Base-by-base conservation (phyloP, 1,140 invertebrate genomes). In the Musca domestica region DNA sequence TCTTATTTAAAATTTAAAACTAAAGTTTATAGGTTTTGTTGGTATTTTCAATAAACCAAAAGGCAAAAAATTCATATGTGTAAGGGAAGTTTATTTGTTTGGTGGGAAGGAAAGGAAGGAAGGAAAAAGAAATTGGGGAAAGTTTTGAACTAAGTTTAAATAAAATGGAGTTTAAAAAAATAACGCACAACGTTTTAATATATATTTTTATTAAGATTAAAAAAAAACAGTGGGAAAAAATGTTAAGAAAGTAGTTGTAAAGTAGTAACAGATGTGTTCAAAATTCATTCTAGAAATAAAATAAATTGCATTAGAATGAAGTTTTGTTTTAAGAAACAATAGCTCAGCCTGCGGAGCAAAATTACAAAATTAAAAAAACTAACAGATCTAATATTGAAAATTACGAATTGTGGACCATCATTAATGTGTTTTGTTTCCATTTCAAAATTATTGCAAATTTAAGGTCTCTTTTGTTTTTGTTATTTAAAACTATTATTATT, bases 31-130 rank as follows among this genome's bases (percentile, higher is more conserved):
- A 22, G 17, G 48, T 51, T 51, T 23, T 34, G 56, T 15, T 19
- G 56, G 56, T 61, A 61, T 61, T 61, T 61, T 61, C 1, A 61
- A 34, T 61, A 41, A 61, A 61, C 27, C 56, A 34, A 61, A 61
- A 61, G 56, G 56, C 56, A 61, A 61, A 61, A 34, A 17, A 34
- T 61, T 61, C 25, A 51, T 15, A 54, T 23, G 51, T 54, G 12
- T 25, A 20, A 51, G 20, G 20, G n/a, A n/a, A n/a, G 27, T 30
- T 30, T 30, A 4, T n/a, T n/a, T 30, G 3, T 30, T 30, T 30
- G 9, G 9, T 30, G 27, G n/a, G n/a, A n/a, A n/a, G n/a, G n/a
- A n/a, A n/a, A n/a, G n/a, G n/a, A n/a, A n/a, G n/a, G n/a, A n/a
- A n/a, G n/a, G n/a, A n/a, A n/a, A n/a, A n/a, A n/a, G n/a, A n/a